Evolutionary conservation across 2,888 invertebrate species (phyloP).

Genomic region (Microplitis deprimator): DNA sequence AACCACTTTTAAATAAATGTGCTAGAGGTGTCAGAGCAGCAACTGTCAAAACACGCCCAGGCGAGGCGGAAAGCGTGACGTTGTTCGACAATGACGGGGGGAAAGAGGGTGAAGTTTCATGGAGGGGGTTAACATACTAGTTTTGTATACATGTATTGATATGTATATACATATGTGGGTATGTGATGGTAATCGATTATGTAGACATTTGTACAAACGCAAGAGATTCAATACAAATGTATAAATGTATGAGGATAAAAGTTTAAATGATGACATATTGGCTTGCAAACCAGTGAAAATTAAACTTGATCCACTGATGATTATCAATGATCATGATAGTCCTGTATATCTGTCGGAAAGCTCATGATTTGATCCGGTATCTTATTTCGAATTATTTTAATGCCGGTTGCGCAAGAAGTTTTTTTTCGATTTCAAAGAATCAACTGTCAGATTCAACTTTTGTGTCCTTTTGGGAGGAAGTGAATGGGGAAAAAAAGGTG

Average conservation of each 20-base stretch:
- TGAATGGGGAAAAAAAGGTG: background rate
- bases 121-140: constrained; percentile 16
- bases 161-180: background rate
- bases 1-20: constrained; percentile 70
- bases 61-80: constrained; percentile 55
- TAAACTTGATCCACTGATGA: background rate
- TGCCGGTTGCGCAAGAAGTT: background rate
- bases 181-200: background rate
- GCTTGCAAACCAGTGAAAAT: constrained; percentile 12
- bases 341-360: background rate
- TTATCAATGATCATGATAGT: constrained; percentile 24
- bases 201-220: constrained; percentile 24
- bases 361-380: background rate
- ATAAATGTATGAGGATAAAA: constrained; percentile 23
- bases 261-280: constrained; percentile 30
- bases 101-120: constrained; percentile 33
- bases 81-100: constrained; percentile 44
- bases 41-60: constrained; percentile 70
- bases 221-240: background rate
- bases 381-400: constrained; percentile 4
- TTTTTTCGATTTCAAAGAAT: too few relatives aligned
- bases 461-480: too few relatives aligned
- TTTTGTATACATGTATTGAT: background rate
- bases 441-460: too few relatives aligned
- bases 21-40: constrained; percentile 71